Evolutionary conservation across 2,888 invertebrate genomes (phyloP).

Genomic region (Oligia strigilis): DNA sequence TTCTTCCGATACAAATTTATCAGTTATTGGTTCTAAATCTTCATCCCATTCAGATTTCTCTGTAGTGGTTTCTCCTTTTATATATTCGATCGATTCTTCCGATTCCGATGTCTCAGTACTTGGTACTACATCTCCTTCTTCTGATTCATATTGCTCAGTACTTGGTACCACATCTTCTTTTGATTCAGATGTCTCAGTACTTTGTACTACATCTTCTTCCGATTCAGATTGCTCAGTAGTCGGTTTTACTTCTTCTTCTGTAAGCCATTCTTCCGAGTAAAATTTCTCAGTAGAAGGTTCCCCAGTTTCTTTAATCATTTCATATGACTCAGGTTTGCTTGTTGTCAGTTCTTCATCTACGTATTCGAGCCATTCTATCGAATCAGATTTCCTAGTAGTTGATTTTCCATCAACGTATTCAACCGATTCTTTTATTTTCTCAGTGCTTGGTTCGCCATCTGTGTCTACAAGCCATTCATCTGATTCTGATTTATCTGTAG

Average conservation of each 20-base stretch:
- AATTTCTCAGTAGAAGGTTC: neutral
- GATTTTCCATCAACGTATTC: neutral
- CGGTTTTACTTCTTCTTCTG: neutral
- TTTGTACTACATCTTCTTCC: neutral
- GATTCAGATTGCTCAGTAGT: neutral
- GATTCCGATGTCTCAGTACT: neutral
- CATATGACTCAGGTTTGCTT: neutral
- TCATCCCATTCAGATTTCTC: neutral
- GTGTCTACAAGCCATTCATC: neutral
- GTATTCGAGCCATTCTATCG: neutral
- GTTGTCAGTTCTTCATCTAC: neutral
- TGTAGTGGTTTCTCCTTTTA: neutral
- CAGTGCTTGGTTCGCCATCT: neutral
- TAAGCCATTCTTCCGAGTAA: neutral
- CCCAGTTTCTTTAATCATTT: neutral
- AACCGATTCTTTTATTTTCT: neutral
- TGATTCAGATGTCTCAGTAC: neutral
- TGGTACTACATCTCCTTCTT: neutral
- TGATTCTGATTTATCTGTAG: slow-evolving; percentile 1
- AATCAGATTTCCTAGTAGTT: neutral
- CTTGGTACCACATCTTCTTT: neutral
- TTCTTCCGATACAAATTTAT: neutral
- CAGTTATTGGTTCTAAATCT: neutral
- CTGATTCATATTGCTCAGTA: neutral
- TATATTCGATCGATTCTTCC: neutral